Evolutionary conservation across 2,113 vertebrate genomes (phyloP).

Genomic region (Triplophysa dalaica): DNA sequence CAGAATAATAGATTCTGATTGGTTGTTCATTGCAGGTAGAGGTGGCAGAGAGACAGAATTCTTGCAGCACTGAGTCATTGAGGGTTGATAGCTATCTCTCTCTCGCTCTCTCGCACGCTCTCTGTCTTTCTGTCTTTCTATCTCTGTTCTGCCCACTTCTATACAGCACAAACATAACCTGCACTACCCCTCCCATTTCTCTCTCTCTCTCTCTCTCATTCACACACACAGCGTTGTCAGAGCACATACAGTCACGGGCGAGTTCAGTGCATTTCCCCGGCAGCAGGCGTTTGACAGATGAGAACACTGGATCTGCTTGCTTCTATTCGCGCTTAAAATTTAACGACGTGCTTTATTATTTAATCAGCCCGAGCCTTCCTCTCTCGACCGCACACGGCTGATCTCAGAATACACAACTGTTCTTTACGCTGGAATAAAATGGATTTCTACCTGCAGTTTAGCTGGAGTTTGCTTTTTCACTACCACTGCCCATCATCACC

Average conservation of each 20-base stretch:
- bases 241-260: constrained; percentile 22
- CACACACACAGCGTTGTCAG: constrained; percentile 29
- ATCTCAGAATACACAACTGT: constrained; percentile 38
- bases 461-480: constrained; percentile 45
- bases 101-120: neutral
- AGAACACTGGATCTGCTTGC: constrained; percentile 36
- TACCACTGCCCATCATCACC: neutral
- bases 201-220: constrained; percentile 54
- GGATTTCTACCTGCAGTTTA: constrained; percentile 61
- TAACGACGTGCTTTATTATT: constrained; percentile 66
- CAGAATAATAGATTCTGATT: constrained; percentile 38
- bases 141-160: constrained; percentile 15
- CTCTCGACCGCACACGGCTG: neutral
- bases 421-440: constrained; percentile 59
- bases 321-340: constrained; percentile 53
- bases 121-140: neutral
- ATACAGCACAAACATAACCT: constrained; percentile 57
- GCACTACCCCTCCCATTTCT: constrained; percentile 9
- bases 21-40: constrained; percentile 67
- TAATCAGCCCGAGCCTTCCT: constrained; percentile 46
- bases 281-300: constrained; percentile 25
- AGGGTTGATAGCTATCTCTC: constrained; percentile 64
- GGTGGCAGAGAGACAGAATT: constrained; percentile 65
- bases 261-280: constrained; percentile 40
- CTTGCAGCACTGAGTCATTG: constrained; percentile 70